A percentile compares a stretch with the other conserved stretches of the same genome.
Evolutionary conservation across 2,797 vertebrate genomes (phyloP).

Genomic region (Columba guinea): DNA sequence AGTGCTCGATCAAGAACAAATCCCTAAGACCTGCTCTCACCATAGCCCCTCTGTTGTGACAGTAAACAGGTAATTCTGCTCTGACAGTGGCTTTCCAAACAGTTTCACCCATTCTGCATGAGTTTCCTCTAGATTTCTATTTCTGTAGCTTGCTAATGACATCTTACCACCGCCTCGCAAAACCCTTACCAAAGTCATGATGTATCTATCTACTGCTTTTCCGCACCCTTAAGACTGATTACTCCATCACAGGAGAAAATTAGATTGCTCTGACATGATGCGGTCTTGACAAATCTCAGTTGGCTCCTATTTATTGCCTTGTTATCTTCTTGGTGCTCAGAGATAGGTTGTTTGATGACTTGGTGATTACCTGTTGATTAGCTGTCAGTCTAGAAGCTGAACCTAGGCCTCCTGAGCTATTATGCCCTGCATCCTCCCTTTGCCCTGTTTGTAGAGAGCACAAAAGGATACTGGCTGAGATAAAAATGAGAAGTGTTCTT

Average conservation of each 20-base stretch:
- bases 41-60: not conserved
- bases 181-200: not conserved
- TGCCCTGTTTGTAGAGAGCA: not conserved
- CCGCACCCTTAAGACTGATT: not conserved
- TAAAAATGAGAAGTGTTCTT: not conserved
- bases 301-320: conserved; percentile 4
- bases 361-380: not conserved
- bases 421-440: not conserved
- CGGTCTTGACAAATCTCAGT: not conserved
- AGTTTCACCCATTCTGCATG: not conserved
- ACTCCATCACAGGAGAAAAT: not conserved
- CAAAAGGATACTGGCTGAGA: not conserved
- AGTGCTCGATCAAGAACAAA: not conserved
- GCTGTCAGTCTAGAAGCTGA: not conserved
- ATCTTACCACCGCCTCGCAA: not conserved
- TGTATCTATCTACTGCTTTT: not conserved
- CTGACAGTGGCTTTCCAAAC: not conserved
- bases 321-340: not conserved
- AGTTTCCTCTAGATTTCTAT: not conserved
- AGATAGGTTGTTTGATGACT: not conserved
- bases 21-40: not conserved
- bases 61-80: not conserved
- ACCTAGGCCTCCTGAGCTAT: not conserved
- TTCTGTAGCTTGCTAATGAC: not conserved
- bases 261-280: not conserved